phyloP scores from a whole-genome alignment of 1,140 invertebrate species.

The Sweltsa coloradensis region DNA sequence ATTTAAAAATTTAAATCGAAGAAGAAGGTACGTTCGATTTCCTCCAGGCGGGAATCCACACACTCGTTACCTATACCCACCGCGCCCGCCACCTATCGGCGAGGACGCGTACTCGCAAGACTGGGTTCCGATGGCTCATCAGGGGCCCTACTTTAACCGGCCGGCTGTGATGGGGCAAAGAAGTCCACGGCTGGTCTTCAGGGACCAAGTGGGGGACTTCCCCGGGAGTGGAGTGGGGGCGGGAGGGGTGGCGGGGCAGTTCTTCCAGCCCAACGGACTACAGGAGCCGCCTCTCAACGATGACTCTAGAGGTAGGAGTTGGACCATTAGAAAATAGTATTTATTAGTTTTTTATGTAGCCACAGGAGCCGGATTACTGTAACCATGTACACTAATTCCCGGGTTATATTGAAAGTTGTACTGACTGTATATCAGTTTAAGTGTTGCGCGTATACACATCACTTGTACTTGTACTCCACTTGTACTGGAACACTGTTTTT shows the following conservation, averaged over 20 bases:
- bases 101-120: too few species aligned
- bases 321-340: too few species aligned
- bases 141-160: too few species aligned
- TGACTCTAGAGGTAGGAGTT: slow-evolving; percentile 31
- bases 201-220: slow-evolving; percentile 28
- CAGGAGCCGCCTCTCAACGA: slow-evolving; percentile 23
- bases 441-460: not conserved
- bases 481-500: slow-evolving; percentile 16
- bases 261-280: slow-evolving; percentile 13
- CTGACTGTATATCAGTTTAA: not conserved
- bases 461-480: not conserved
- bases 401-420: not conserved
- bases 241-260: too few species aligned
- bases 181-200: slow-evolving; percentile 36
- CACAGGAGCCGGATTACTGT: not conserved
- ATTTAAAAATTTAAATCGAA: too few species aligned
- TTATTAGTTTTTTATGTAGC: not conserved
- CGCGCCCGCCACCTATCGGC: too few species aligned
- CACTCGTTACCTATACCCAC: too few species aligned
- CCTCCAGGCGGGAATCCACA: too few species aligned
- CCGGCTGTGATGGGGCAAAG: slow-evolving; percentile 35
- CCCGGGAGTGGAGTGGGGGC: too few species aligned
- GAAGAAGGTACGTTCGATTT: too few species aligned
- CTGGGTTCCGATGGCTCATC: too few species aligned
- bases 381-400: not conserved